A percentile compares a stretch with the other conserved stretches of the same genome.
These are phyloP conservation scores for Drosophila nikananu DNA, from an alignment of 1,140 invertebrate genomes.

Conservation along the genomic window DNA sequence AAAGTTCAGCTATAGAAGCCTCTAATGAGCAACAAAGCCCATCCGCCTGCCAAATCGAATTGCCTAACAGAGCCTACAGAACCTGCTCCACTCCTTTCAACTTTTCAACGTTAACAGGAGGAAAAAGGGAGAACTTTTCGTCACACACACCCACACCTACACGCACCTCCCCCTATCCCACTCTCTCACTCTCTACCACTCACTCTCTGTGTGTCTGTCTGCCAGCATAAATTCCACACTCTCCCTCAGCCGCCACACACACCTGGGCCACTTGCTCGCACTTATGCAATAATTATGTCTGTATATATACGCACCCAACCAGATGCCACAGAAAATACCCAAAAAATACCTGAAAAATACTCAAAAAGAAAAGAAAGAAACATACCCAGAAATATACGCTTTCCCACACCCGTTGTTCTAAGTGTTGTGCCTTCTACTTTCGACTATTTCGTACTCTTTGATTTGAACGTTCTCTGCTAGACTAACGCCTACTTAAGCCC, in stretches of 20 bases:
- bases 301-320: conserved; percentile 40
- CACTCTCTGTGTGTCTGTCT: conserved; percentile 19
- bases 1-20: conserved; percentile 34
- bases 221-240: conserved; percentile 7
- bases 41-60: conserved; percentile 45
- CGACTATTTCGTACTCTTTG: conserved; percentile 49
- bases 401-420: conserved; percentile 44
- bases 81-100: background rate
- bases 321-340: conserved; percentile 8
- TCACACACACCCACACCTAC: conserved; percentile 2
- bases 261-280: conserved; percentile 59
- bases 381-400: conserved; percentile 33
- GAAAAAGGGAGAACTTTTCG: conserved; percentile 25
- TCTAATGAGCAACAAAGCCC: conserved; percentile 36
- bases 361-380: background rate
- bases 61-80: conserved; percentile 23
- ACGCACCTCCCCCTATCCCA: background rate
- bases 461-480: conserved; percentile 54
- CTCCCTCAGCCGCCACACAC: conserved; percentile 5
- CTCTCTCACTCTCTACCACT: conserved; percentile 12
- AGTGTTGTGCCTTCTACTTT: conserved; percentile 55
- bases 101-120: conserved; percentile 17
- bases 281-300: conserved; percentile 63
- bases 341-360: background rate
- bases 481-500: conserved; percentile 46